phyloP scores from a whole-genome alignment of 2,888 invertebrate genomes.

The Euzophera pinguis region DNA sequence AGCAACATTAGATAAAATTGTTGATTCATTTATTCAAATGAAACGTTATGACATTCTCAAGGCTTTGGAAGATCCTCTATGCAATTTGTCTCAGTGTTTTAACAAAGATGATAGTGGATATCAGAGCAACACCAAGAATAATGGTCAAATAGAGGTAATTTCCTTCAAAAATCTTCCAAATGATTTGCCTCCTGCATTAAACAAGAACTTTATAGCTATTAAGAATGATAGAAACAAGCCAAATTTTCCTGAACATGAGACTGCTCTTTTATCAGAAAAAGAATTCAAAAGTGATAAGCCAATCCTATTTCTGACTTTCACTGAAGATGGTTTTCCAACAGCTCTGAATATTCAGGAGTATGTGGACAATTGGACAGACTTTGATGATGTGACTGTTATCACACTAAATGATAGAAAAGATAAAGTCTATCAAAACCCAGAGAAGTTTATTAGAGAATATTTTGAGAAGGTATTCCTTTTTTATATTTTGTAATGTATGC shows the following conservation, averaged over 20 bases:
- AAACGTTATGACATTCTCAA: constrained; percentile 76
- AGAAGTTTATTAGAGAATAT: constrained; percentile 77
- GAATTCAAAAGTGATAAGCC: constrained; percentile 45
- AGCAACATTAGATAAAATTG: constrained; percentile 76
- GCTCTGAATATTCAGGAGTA: constrained; percentile 69
- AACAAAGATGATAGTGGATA: constrained; percentile 69
- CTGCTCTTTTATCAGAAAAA: constrained; percentile 30
- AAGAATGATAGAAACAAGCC: constrained; percentile 48
- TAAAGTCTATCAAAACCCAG: constrained; percentile 74
- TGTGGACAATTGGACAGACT: constrained; percentile 65
- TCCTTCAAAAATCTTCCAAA: constrained; percentile 54
- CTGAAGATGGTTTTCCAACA: constrained; percentile 71
- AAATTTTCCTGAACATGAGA: constrained; percentile 36
- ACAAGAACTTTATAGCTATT: constrained; percentile 45
- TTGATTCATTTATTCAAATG: constrained; percentile 67
- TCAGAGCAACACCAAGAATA: constrained; percentile 52
- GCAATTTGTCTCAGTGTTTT: constrained; percentile 55
- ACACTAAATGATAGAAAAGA: constrained; percentile 71
- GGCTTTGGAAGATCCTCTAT: constrained; percentile 62
- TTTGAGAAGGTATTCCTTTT: constrained; percentile 77
- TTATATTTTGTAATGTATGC: too few relatives aligned
- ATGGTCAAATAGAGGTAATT: constrained; percentile 56
- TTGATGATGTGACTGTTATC: constrained; percentile 54
- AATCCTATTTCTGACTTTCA: constrained; percentile 73
- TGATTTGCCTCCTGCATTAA: constrained; percentile 64